These are phyloP conservation scores for Erythrolamprus reginae DNA, from an alignment of 2,113 vertebrate genomes.

Conservation along the genomic window DNA sequence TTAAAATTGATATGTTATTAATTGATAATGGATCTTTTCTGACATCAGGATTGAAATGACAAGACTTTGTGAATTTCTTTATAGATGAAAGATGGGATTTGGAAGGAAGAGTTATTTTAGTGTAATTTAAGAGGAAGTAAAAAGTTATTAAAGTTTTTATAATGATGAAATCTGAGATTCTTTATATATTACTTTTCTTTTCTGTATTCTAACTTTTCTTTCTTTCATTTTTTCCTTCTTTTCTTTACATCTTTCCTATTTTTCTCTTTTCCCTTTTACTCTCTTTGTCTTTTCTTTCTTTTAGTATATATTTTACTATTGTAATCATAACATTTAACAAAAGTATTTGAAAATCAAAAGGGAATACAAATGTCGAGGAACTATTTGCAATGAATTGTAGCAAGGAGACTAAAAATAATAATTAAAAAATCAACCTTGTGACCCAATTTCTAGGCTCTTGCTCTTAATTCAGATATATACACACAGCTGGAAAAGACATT, in stretches of 20 bases:
- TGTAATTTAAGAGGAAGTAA: neutral
- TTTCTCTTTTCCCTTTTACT: neutral
- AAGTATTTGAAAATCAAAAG: neutral
- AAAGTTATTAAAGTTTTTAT: neutral
- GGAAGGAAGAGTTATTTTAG: neutral
- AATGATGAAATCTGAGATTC: neutral
- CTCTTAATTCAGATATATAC: neutral
- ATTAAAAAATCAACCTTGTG: neutral
- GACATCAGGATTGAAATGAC: neutral
- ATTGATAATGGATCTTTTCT: neutral
- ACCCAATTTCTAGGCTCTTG: neutral
- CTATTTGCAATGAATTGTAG: neutral
- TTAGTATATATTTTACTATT: neutral
- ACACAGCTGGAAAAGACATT: neutral
- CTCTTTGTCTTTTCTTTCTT: neutral
- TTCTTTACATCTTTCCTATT: neutral
- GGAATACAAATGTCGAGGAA: neutral
- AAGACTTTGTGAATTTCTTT: neutral
- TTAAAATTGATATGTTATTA: neutral
- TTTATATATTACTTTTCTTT: neutral
- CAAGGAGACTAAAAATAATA: neutral
- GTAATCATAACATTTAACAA: neutral
- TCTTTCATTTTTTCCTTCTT: neutral
- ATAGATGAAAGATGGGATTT: neutral
- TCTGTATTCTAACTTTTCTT: neutral